A percentile compares a stretch with the other conserved stretches of the same genome.
These are phyloP conservation scores for Ditula angustiorana DNA, from an alignment of 2,888 invertebrate species.

Conservation along the genomic window DNA sequence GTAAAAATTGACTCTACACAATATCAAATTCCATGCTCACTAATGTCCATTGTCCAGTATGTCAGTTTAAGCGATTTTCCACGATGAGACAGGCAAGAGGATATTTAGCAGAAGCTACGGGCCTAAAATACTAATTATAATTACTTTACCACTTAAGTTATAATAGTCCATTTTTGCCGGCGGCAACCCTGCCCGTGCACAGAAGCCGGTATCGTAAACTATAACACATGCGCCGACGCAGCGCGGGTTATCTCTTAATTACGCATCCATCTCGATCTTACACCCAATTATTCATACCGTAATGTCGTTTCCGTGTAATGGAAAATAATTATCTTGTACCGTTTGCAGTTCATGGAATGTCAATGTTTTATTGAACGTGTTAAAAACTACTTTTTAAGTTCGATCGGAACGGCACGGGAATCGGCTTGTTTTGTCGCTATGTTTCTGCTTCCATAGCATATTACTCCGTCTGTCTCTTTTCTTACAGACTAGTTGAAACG, in stretches of 20 bases:
- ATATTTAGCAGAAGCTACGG: too few species aligned
- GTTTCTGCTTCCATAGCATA: too few species aligned
- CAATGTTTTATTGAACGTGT: conserved; percentile 2
- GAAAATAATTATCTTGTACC: conserved; percentile 23
- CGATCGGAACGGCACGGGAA: background rate
- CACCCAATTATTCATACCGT: conserved; percentile 26
- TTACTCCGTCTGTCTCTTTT: too few species aligned
- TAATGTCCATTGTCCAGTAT: too few species aligned
- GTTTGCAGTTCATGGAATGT: conserved; percentile 5
- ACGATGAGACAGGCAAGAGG: too few species aligned
- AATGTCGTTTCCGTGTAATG: conserved; percentile 33
- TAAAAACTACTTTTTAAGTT: background rate
- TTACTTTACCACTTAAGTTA: too few species aligned
- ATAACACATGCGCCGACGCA: conserved; percentile 30
- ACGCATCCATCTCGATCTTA: conserved; percentile 18
- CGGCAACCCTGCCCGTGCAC: conserved; percentile 28
- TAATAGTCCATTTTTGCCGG: background rate
- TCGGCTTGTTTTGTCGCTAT: too few species aligned
- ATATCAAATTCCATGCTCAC: too few species aligned
- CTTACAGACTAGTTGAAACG: too few species aligned
- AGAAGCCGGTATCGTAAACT: conserved; percentile 42
- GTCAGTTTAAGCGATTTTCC: too few species aligned
- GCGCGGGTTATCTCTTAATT: conserved; percentile 37
- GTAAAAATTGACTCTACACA: too few species aligned
- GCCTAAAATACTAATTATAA: too few species aligned